phyloP scores from a whole-genome alignment of 2,797 vertebrate genomes.

The Agapornis canus region DNA sequence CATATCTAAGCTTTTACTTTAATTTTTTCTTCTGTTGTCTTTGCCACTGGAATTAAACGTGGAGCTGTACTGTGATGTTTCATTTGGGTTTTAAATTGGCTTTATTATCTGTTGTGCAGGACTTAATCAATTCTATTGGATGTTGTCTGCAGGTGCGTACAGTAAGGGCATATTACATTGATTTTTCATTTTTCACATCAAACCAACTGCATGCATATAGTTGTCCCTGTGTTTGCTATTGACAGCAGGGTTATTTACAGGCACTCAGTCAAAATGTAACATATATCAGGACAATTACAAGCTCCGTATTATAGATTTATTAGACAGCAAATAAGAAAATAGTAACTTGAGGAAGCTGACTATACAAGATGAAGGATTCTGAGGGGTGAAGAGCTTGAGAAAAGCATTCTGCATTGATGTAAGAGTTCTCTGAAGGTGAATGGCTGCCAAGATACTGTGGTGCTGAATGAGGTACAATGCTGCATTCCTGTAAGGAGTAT shows the following conservation, averaged over 20 bases:
- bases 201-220: neutral
- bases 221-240: neutral
- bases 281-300: neutral
- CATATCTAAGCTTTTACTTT: neutral
- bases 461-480: neutral
- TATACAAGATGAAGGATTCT: neutral
- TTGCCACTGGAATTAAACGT: neutral
- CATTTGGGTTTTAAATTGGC: conserved; percentile 43
- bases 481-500: neutral
- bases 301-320: neutral
- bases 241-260: conserved; percentile 8
- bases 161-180: conserved; percentile 37
- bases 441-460: neutral
- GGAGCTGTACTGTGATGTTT: neutral
- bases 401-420: neutral
- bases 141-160: conserved; percentile 16
- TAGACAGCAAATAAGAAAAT: neutral
- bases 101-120: conserved; percentile 35
- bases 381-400: neutral
- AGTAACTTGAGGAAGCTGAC: neutral
- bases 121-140: conserved; percentile 35
- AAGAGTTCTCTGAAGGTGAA: neutral
- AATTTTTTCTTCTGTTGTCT: neutral
- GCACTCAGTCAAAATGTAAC: neutral
- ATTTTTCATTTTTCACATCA: conserved; percentile 58